A percentile compares a stretch with the other conserved stretches of the same genome.
Conservation (phyloP, 2,888 invertebrate species). For the Molanna angustata region DNA sequence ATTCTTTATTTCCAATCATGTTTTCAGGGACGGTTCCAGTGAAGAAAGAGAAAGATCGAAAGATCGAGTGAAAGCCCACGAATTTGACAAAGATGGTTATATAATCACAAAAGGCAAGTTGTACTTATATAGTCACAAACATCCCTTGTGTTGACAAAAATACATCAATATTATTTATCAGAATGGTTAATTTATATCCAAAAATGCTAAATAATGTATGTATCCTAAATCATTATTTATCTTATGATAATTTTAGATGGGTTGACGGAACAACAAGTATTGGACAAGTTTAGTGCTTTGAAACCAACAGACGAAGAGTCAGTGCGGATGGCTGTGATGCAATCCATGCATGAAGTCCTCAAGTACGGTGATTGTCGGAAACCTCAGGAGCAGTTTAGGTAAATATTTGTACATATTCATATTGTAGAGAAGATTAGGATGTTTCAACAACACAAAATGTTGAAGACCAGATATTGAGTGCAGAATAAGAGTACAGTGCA, state of each 20-base stretch:
- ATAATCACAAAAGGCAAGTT: slow-evolving; percentile 57
- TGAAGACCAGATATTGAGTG: too few species aligned
- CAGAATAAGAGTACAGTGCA: too few species aligned
- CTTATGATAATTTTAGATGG: slow-evolving; percentile 44
- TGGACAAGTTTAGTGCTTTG: slow-evolving; percentile 34
- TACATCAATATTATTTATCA: too few species aligned
- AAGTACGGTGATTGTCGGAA: slow-evolving; percentile 51
- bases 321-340: slow-evolving; percentile 43
- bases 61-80: slow-evolving; percentile 38
- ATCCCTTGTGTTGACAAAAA: not conserved
- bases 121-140: not conserved
- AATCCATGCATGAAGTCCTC: slow-evolving; percentile 50
- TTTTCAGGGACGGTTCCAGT: slow-evolving; percentile 49
- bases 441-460: too few species aligned
- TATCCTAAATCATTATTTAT: too few species aligned
- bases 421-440: too few species aligned
- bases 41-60: slow-evolving; percentile 44
- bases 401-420: too few species aligned
- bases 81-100: slow-evolving; percentile 56
- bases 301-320: slow-evolving; percentile 41
- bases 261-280: slow-evolving; percentile 49
- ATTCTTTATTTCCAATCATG: too few species aligned
- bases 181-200: too few species aligned
- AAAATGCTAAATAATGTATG: too few species aligned
- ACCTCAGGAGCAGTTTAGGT: slow-evolving; percentile 51